These are phyloP conservation scores for Stenolophus ochropezus DNA, from an alignment of 2,888 invertebrate genomes.

Conservation along the genomic window DNA sequence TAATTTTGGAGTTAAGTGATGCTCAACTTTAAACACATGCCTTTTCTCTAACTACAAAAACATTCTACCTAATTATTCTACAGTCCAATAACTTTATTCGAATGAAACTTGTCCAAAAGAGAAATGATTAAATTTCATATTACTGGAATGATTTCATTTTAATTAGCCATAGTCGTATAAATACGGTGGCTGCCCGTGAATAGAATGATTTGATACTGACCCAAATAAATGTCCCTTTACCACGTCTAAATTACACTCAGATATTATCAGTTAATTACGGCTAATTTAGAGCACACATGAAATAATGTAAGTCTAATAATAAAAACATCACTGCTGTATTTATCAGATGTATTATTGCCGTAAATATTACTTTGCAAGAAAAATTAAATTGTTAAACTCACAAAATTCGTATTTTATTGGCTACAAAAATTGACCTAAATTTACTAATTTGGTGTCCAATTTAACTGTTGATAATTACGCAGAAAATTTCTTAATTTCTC, in stretches of 20 bases:
- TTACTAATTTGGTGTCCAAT: not conserved
- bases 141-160: not conserved
- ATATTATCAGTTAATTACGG: not conserved
- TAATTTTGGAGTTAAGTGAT: too few relatives aligned
- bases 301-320: not conserved
- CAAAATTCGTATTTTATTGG: not conserved
- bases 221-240: not conserved
- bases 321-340: not conserved
- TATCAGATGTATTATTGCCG: not conserved
- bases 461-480: not conserved
- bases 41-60: not conserved
- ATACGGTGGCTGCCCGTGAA: not conserved
- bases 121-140: not conserved
- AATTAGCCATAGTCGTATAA: not conserved
- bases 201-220: not conserved
- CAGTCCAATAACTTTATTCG: not conserved
- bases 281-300: not conserved
- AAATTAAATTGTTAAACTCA: not conserved
- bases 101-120: not conserved
- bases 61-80: not conserved
- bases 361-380: not conserved
- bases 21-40: too few relatives aligned
- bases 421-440: not conserved
- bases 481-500: not conserved
- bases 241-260: not conserved